Evolutionary conservation across 2,888 invertebrate genomes (phyloP), one percentile per base, ranked within the genome.

Genomic region (Pachliopta kotzebuea): DNA sequence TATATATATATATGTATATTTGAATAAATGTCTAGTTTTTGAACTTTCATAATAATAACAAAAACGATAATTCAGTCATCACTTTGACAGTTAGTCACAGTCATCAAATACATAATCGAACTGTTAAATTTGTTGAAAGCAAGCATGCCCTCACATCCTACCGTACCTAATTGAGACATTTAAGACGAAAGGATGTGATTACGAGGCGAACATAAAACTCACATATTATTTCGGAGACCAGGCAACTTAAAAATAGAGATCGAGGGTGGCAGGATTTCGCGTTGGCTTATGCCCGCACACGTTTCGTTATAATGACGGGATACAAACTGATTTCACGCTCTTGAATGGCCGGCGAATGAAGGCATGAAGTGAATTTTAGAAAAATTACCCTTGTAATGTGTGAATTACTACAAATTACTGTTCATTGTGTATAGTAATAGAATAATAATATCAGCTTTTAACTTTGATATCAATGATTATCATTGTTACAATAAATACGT

Each of bases 111-210:
- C 73, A 71, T 62, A 63, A 62, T 70, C 68, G 77, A 79, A 83
- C 85, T 79, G 14, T 37, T 74, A 81, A 79, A 81, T 81, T 79
- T 82, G 84, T 88, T 81, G 85, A 86, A 76, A 69, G 71, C 74
- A 74, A 78, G 74, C 84, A 81, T 85, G 86, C 86, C 86, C 82
- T 81, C 85, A 89, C 85, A 85, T 88, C 84, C 84, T 82, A 80
- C 86, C 89, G 83, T 84, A 79, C 83, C 81, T 88, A 90, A 90
- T 90, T 90, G 90, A 90, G 90, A 89, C 86, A 84, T 90, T 88
- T 86, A 83, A 89, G 86, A 83, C 83, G 78, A 86, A 87, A 90
- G 89, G 87, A 88, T 87, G 88, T 88, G 88, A 89, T 90, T 89
- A 89, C 84, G 83, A 77, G 37, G 75, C 80, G 85, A 83, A 81